Evolutionary conservation across 2,888 invertebrate species (phyloP).

Genomic region (Andrena fulva): DNA sequence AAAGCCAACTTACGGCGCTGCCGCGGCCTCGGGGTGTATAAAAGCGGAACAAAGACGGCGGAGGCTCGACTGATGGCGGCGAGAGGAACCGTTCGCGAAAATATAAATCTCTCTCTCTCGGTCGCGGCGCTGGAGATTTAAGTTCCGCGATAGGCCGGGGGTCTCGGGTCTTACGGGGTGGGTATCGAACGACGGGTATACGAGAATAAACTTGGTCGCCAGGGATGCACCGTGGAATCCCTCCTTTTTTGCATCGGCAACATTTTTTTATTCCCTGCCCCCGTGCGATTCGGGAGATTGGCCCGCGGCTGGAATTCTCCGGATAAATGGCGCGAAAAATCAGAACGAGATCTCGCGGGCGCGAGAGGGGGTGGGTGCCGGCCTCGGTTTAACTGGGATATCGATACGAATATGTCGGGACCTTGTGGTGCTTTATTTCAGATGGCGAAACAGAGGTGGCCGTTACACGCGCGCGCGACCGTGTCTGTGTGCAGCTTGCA

Average conservation of each 20-base stretch:
- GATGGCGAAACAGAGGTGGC: constrained; percentile 2
- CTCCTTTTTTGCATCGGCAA: constrained; percentile 62
- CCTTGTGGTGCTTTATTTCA: constrained; percentile 26
- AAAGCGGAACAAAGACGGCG: constrained; percentile 1
- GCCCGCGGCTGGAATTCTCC: constrained; percentile 16
- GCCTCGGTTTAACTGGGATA: background rate
- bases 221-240: constrained; percentile 29
- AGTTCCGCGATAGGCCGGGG: constrained; percentile 47
- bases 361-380: background rate
- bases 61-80: background rate
- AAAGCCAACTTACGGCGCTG: constrained; percentile 42
- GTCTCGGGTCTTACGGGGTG: background rate
- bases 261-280: constrained; percentile 35
- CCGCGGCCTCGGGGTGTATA: background rate
- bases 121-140: constrained; percentile 53
- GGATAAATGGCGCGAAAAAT: constrained; percentile 68
- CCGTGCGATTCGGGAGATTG: constrained; percentile 48
- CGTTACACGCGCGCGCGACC: background rate
- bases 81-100: constrained; percentile 27
- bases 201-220: constrained; percentile 59
- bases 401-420: constrained; percentile 6
- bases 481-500: background rate
- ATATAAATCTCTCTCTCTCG: constrained; percentile 57
- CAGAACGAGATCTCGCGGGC: constrained; percentile 10
- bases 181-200: constrained; percentile 43